Percentiles rank a stretch among this genome's conserved stretches.
Conservation (phyloP, 2,888 invertebrate species). For the Spatulosminthurus flaviceps region DNA sequence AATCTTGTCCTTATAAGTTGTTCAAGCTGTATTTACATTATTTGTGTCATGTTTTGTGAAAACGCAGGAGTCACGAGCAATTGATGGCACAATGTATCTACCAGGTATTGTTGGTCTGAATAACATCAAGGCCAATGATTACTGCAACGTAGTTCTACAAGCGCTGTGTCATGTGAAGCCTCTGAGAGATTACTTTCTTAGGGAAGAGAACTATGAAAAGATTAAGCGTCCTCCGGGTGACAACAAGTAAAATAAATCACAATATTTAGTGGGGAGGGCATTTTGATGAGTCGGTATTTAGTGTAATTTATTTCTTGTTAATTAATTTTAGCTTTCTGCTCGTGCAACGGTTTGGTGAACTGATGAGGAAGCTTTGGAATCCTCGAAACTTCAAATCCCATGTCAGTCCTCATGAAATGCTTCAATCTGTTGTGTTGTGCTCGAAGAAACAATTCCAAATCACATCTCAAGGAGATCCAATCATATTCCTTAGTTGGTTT, state of each 20-base stretch:
- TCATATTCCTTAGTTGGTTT: slow-evolving; percentile 98
- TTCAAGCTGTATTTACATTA: too few species aligned
- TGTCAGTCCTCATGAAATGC: slow-evolving; percentile 99
- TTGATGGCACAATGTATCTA: slow-evolving; percentile 94
- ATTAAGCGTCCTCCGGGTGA: slow-evolving; percentile 95
- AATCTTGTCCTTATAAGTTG: too few species aligned
- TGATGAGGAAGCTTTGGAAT: slow-evolving; percentile 98
- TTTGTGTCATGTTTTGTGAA: background rate
- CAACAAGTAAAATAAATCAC: slow-evolving; percentile 71
- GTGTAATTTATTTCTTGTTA: slow-evolving; percentile 27
- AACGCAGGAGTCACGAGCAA: slow-evolving; percentile 80
- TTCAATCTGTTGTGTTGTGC: slow-evolving; percentile 97
- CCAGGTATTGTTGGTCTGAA: slow-evolving; percentile 98
- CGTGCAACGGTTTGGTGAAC: slow-evolving; percentile 92
- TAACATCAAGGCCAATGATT: slow-evolving; percentile 99
- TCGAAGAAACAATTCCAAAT: slow-evolving; percentile 97
- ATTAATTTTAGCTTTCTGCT: slow-evolving; percentile 73
- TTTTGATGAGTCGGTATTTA: background rate
- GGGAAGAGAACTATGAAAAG: slow-evolving; percentile 89
- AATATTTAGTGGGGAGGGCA: background rate
- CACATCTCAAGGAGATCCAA: slow-evolving; percentile 97
- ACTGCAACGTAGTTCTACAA: slow-evolving; percentile 98
- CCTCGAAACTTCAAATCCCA: slow-evolving; percentile 99
- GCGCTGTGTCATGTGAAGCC: slow-evolving; percentile 95
- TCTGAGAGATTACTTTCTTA: slow-evolving; percentile 91